Conservation (phyloP, 2,113 vertebrate genomes). For the Ceratotherium simum region DNA sequence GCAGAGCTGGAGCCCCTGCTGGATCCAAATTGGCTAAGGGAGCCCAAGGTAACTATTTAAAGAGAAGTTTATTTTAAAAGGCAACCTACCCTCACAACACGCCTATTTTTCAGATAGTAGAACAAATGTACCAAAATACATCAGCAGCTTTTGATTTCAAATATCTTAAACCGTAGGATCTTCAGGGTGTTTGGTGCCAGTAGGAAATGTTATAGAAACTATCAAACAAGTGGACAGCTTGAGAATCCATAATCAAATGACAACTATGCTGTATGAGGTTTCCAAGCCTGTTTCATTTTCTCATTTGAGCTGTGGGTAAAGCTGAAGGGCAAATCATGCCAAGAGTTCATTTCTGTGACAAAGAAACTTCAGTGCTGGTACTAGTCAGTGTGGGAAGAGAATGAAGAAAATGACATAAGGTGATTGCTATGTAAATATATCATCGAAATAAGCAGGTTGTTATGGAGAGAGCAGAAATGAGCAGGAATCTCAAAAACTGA, state of each 20-base stretch:
- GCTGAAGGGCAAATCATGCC: background rate
- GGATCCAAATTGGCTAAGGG: background rate
- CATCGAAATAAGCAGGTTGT: background rate
- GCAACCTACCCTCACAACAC: background rate
- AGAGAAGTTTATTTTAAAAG: conserved; percentile 27
- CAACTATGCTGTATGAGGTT: background rate
- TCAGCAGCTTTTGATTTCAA: background rate
- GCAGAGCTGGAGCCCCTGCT: background rate
- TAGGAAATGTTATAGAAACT: background rate
- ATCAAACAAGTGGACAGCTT: background rate
- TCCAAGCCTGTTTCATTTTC: background rate
- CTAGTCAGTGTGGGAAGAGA: background rate
- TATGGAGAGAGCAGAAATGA: background rate
- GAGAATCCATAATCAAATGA: background rate
- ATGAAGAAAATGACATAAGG: conserved; percentile 17
- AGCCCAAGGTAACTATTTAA: background rate
- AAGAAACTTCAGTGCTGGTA: background rate
- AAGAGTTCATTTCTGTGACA: background rate
- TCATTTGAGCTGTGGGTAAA: background rate
- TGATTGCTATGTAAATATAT: background rate
- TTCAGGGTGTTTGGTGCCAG: background rate
- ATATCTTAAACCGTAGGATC: background rate
- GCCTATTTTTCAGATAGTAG: conserved; percentile 29
- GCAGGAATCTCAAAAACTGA: background rate
- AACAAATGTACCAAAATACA: background rate